Evolutionary conservation across 2,113 vertebrate genomes (phyloP), one percentile per base, ranked within the genome.

Genomic region (Orientallactaga bullata): DNA sequence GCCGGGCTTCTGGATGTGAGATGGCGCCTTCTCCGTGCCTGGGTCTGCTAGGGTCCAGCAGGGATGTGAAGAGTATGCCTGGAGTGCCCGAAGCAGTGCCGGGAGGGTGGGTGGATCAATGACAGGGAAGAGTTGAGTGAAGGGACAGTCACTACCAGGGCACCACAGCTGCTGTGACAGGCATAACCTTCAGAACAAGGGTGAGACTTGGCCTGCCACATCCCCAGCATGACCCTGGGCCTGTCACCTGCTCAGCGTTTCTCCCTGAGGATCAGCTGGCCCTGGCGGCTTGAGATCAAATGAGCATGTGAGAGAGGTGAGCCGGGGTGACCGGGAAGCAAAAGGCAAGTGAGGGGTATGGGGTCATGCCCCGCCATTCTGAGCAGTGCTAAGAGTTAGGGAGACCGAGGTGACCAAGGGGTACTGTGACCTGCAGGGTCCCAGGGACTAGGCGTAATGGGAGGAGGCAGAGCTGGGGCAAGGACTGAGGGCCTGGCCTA

Each of bases 231-330:
- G 87, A 85, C 92, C 93, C 92, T 18, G 77, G 80, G 87, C 66
- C 86, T 76, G 86, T 87, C 84, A 89, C 95, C 87, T 55, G 92
- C 84, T 92, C 78, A 80, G 91, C 85, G 66, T 86, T 80, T 55
- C 21, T 91, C 72, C 66, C 51, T 26, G 47, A 78, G 81, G 83
- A 55, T 32, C 78, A 84, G 83, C 66, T 30, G 1, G 68, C 39
- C 80, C 51, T 32, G 12, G 35, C 66, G 7, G 60, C 65, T 21
- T 60, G 69, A 47, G 93, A 88, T 92, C 71, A n/a, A 90, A 78
- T 90, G 93, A 83, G 42, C 96, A 93, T 1, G 4, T 89, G 74
- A 88, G n/a, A 35, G 42, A 47, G 42, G 42, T 6, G 42, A 47
- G 16, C 58, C 21, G 5, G 1, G 4, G 7, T 42, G 55, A 26